Base-by-base conservation (phyloP, 2,888 invertebrate genomes). In the Nomada ruficornis region DNA sequence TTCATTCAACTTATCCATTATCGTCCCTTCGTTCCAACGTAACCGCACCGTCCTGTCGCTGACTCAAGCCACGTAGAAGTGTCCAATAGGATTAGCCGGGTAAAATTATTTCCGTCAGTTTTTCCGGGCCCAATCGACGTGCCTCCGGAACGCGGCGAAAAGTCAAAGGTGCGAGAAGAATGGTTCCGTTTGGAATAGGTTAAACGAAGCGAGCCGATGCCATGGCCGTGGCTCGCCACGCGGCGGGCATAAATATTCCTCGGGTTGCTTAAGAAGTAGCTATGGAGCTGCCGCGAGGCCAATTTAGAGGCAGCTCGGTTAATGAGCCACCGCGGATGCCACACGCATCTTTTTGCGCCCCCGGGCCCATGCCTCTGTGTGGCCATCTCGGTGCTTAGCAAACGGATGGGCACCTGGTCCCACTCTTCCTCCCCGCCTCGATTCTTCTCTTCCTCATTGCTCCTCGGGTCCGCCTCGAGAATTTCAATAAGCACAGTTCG, bases 271-370 rank as follows among this genome's bases (percentile, higher is more conserved):
- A 88, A 91, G 91, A 89, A 91, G 89, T 88, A 87, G 84, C 87
- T 84, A 84, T 77, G 84, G 89, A 90, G 91, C 91, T 90, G 91
- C 92, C 91, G 91, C 90, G 91, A 85, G 89, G 91, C 91, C 93
- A 93, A 93, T 92, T 93, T 92, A 91, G 91, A 93, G 91, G 90
- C 92, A 91, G 92, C 91, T 91, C 91, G 89, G 91, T 92, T 93
- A 93, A 93, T 93, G 93, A 93, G 93, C 93, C 91, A 91, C 91
- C 91, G 91, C 91, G 93, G 91, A 93, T 93, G 92, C 93, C 93
- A 90, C 91, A 90, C 92, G 92, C 91, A 90, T 92, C 90, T 88
- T 93, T 93, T 93, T 93, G 92, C 91, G 89, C 89, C 88, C 88
- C 76, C 87, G 87, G 89, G 89, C 90, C 87, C 88, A 86, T 88